phyloP scores from a whole-genome alignment of 2,888 invertebrate genomes.

The Alviniconcha strummeri region DNA sequence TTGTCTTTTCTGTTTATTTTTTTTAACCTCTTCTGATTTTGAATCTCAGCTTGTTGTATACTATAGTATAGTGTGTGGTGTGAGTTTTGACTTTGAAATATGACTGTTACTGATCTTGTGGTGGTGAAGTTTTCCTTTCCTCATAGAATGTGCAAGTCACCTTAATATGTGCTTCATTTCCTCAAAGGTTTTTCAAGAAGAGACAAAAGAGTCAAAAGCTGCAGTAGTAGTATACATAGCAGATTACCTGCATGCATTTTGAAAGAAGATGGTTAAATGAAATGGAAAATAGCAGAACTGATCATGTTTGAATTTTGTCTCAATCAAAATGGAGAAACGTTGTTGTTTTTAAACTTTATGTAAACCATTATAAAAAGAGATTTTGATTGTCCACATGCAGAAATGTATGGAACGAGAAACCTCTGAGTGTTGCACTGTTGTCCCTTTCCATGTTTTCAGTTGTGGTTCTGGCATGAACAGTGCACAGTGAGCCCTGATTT shows the following conservation, averaged over 20 bases:
- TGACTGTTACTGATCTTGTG: background rate
- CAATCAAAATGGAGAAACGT: background rate
- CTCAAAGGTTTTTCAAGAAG: background rate
- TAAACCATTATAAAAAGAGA: background rate
- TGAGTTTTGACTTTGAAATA: too few relatives aligned
- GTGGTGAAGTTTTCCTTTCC: background rate
- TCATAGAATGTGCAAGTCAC: background rate
- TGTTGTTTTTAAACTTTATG: background rate
- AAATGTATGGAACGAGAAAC: background rate
- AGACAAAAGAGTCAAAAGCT: too few relatives aligned
- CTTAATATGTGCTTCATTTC: background rate
- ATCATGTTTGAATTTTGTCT: background rate
- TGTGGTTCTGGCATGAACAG: background rate
- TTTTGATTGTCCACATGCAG: too few relatives aligned
- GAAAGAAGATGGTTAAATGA: background rate
- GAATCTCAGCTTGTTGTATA: too few relatives aligned
- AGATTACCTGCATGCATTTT: too few relatives aligned
- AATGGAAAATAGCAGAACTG: background rate
- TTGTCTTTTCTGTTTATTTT: conserved; percentile 14
- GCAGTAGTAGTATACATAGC: too few relatives aligned
- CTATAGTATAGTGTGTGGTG: too few relatives aligned
- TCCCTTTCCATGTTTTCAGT: background rate
- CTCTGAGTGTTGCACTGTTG: background rate
- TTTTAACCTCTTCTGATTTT: background rate
- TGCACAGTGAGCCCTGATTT: background rate